Conservation (phyloP, 1,140 invertebrate genomes). For the Brachionus plicatilis region DNA sequence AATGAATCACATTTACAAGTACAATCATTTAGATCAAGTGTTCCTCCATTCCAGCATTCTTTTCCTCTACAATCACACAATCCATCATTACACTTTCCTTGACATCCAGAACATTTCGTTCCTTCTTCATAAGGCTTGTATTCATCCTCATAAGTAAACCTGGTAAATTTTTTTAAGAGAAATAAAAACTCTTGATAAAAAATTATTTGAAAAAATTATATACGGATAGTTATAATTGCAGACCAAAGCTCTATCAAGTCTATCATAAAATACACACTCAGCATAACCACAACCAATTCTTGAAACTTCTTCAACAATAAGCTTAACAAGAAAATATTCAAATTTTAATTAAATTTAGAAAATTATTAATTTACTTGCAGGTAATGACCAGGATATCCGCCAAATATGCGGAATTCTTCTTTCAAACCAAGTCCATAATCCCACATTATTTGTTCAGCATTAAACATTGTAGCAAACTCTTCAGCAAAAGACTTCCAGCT, state of each 20-base stretch:
- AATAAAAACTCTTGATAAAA: background rate
- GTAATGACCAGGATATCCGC: slow-evolving; percentile 2
- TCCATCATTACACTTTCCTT: background rate
- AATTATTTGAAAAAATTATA: background rate
- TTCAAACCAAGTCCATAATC: slow-evolving; percentile 10
- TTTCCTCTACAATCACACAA: slow-evolving; percentile 34
- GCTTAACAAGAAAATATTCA: background rate
- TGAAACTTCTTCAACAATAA: background rate
- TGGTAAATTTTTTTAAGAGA: background rate
- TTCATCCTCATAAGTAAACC: background rate
- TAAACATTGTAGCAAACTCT: background rate
- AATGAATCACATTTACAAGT: slow-evolving; percentile 12
- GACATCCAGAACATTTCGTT: background rate
- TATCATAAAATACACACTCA: slow-evolving; percentile 7
- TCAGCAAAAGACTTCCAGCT: background rate
- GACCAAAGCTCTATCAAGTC: slow-evolving; percentile 6
- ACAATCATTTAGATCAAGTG: background rate
- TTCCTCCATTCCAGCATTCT: slow-evolving; percentile 36
- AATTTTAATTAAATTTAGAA: background rate
- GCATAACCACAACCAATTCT: slow-evolving; percentile 23
- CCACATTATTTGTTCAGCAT: slow-evolving; percentile 2
- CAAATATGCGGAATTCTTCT: background rate
- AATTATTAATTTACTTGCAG: background rate
- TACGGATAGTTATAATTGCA: slow-evolving; percentile 36
- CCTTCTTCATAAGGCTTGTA: slow-evolving; percentile 4